Evolutionary conservation across 2,888 invertebrate species (phyloP).

Genomic region (Meiosimyza platycephala): DNA sequence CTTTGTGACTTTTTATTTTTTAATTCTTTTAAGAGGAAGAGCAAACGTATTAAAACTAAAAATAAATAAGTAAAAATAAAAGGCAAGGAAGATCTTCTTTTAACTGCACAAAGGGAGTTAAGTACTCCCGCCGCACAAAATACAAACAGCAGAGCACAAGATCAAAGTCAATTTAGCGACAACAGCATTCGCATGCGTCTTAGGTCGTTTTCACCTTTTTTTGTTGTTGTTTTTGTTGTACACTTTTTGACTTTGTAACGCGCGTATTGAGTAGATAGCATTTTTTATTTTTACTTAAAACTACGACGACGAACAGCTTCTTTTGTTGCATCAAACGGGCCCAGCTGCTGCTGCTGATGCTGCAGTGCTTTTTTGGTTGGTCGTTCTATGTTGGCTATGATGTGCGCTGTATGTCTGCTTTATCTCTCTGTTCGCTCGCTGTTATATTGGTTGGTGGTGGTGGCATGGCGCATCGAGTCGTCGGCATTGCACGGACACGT

Average conservation of each 20-base stretch:
- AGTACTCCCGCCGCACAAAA: constrained; percentile 56
- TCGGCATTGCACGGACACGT: constrained; percentile 51
- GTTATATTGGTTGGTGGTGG: not conserved
- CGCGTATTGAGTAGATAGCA: too few relatives aligned
- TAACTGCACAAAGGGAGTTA: constrained; percentile 46
- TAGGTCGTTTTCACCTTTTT: too few relatives aligned
- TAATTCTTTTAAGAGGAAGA: not conserved
- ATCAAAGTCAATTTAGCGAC: constrained; percentile 13
- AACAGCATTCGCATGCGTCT: too few relatives aligned
- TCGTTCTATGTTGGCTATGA: not conserved
- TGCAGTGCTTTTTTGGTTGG: constrained; percentile 10
- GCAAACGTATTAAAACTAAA: not conserved
- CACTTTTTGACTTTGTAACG: too few relatives aligned
- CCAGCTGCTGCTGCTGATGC: not conserved
- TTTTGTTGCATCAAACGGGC: not conserved
- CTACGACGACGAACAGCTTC: not conserved
- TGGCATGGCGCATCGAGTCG: constrained; percentile 9
- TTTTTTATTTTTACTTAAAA: too few relatives aligned
- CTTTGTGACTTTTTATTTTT: constrained; percentile 20
- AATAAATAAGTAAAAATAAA: constrained; percentile 5
- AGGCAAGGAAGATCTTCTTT: not conserved
- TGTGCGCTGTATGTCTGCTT: not conserved
- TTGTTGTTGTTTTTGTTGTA: too few relatives aligned
- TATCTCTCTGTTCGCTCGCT: not conserved
- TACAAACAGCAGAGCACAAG: not conserved